phyloP scores from a whole-genome alignment of 2,113 vertebrate genomes.

The Dromas ardeola region DNA sequence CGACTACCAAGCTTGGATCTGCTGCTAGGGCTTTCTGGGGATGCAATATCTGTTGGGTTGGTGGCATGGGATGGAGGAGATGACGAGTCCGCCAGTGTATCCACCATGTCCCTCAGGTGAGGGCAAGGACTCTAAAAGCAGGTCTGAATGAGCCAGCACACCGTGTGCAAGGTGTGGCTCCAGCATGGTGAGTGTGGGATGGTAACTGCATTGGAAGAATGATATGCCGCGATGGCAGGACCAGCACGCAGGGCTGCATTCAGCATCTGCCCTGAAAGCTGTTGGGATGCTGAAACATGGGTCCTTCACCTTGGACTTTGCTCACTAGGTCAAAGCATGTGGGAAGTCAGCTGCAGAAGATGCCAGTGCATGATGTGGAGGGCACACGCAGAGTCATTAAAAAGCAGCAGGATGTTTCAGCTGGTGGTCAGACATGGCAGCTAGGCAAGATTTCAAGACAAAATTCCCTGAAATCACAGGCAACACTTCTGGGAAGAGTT shows the following conservation, averaged over 20 bases:
- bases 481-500: neutral
- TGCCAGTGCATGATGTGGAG: rapidly evolving
- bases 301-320: neutral
- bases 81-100: neutral
- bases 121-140: neutral
- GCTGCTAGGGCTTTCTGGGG: neutral
- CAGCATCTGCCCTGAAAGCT: neutral
- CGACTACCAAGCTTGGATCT: neutral
- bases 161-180: neutral
- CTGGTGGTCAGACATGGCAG: neutral
- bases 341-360: neutral
- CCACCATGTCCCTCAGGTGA: neutral
- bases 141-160: neutral
- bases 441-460: neutral
- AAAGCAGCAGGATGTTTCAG: neutral
- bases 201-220: neutral
- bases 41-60: neutral
- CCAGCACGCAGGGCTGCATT: neutral
- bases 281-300: rapidly evolving
- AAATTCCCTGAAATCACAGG: neutral
- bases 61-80: neutral
- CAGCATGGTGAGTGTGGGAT: rapidly evolving
- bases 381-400: neutral
- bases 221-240: neutral
- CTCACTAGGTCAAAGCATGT: neutral